Evolutionary conservation across 53 echinoderm and acorn worm genomes (phyloP).

Genomic region (Temnopleurus reevesii): DNA sequence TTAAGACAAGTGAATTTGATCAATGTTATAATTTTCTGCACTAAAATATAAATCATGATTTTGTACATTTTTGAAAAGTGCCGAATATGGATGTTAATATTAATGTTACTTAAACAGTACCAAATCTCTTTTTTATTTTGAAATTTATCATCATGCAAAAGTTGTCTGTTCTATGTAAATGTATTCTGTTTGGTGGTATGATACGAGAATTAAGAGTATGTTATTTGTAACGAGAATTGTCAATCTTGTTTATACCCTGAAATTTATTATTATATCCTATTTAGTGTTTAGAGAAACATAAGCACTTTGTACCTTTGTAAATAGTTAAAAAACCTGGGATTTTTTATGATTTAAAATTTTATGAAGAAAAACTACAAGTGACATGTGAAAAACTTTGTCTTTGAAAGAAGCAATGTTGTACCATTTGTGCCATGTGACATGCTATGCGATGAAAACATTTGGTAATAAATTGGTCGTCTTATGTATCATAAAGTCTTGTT

Average conservation of each 20-base stretch:
- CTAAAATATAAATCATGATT: no score
- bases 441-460: slow-evolving; percentile 22
- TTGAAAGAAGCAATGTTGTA: neutral
- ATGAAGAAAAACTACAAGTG: slow-evolving; percentile 16
- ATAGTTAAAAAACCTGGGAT: slow-evolving; percentile 15
- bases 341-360: slow-evolving; percentile 46
- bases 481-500: neutral
- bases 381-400: neutral
- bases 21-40: no score
- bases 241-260: slow-evolving; percentile 28
- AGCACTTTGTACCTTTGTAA: slow-evolving; percentile 19
- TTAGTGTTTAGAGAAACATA: neutral
- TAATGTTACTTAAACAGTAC: neutral
- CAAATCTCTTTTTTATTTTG: neutral
- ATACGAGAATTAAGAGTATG: neutral
- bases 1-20: no score
- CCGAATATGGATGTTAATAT: neutral
- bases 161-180: neutral
- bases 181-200: neutral
- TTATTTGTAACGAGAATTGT: neutral
- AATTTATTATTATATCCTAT: slow-evolving; percentile 6
- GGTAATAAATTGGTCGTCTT: slow-evolving; percentile 54
- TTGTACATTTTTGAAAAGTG: neutral
- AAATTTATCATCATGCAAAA: neutral
- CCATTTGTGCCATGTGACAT: slow-evolving; percentile 40